Evolutionary conservation across 2,797 vertebrate species (phyloP).

Genomic region (Spinibarbus caldwelli): DNA sequence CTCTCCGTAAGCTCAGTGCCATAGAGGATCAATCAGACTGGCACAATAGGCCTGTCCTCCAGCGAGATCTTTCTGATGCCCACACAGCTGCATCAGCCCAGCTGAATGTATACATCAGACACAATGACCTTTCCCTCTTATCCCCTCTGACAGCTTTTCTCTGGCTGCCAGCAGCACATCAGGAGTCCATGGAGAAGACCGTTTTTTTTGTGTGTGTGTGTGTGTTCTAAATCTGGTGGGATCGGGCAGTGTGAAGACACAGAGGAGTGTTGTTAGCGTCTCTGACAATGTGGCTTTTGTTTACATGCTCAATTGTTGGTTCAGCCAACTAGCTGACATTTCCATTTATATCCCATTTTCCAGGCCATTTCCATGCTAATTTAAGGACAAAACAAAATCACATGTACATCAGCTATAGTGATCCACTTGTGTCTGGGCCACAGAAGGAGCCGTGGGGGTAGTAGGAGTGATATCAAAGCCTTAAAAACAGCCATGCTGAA

Average conservation of each 20-base stretch:
- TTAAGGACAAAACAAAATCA: conserved; percentile 68
- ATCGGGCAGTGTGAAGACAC: conserved; percentile 67
- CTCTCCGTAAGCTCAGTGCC: conserved; percentile 72
- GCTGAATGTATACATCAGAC: conserved; percentile 74
- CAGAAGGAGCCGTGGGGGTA: conserved; percentile 16
- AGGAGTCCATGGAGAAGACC: conserved; percentile 41
- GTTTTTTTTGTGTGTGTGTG: conserved; percentile 58
- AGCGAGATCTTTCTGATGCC: conserved; percentile 66
- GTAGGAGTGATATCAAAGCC: conserved; percentile 60
- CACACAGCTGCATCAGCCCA: conserved; percentile 78
- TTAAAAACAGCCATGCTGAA: conserved; percentile 19
- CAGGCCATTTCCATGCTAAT: conserved; percentile 79
- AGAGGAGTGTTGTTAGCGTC: conserved; percentile 75
- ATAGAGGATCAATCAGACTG: conserved; percentile 80
- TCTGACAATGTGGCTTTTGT: conserved; percentile 70
- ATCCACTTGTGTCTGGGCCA: conserved; percentile 72
- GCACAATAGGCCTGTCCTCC: conserved; percentile 79
- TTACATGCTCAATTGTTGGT: conserved; percentile 74
- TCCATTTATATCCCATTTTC: conserved; percentile 78
- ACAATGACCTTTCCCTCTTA: conserved; percentile 70
- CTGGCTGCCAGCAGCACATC: conserved; percentile 58
- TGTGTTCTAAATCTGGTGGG: conserved; percentile 68
- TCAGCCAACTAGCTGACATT: conserved; percentile 70
- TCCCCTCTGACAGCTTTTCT: conserved; percentile 51
- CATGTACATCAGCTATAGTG: conserved; percentile 76